These are phyloP conservation scores for Myathropa florea DNA, from an alignment of 2,888 invertebrate species.

Conservation along the genomic window DNA sequence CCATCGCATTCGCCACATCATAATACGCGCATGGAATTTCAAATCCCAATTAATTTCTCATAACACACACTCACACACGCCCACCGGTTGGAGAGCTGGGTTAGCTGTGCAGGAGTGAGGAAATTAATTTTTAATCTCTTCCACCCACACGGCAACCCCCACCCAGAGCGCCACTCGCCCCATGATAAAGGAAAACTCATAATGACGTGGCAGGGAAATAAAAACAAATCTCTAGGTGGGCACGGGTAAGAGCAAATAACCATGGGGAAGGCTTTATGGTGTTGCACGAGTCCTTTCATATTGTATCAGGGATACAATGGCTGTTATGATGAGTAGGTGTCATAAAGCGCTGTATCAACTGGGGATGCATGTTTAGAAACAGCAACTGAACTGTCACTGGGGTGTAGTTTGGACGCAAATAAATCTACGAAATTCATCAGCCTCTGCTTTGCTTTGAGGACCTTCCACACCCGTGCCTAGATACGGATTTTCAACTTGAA, in stretches of 20 bases:
- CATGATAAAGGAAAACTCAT: slow-evolving; percentile 1
- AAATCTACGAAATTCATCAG: not conserved
- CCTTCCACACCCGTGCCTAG: not conserved
- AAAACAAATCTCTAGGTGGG: slow-evolving; percentile 28
- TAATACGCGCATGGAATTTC: slow-evolving; percentile 59
- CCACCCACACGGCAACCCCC: not conserved
- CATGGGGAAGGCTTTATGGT: not conserved
- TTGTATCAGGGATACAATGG: not conserved
- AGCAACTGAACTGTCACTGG: not conserved
- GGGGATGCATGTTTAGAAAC: not conserved
- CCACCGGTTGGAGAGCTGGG: not conserved
- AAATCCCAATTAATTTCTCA: slow-evolving; percentile 60
- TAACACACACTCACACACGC: slow-evolving; percentile 9
- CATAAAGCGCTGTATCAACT: slow-evolving; percentile 19
- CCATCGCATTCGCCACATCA: slow-evolving; percentile 53
- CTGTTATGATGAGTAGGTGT: slow-evolving; percentile 5
- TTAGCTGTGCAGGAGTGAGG: not conserved
- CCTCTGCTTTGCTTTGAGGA: not conserved
- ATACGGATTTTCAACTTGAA: not conserved
- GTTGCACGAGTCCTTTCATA: not conserved
- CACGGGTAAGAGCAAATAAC: slow-evolving; percentile 1
- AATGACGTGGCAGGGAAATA: slow-evolving; percentile 39
- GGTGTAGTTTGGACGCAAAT: not conserved
- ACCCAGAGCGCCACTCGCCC: not conserved
- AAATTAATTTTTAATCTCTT: slow-evolving; percentile 47